Base-by-base conservation (phyloP, 2,888 invertebrate species). In the Branchipolynoe longqiensis region DNA sequence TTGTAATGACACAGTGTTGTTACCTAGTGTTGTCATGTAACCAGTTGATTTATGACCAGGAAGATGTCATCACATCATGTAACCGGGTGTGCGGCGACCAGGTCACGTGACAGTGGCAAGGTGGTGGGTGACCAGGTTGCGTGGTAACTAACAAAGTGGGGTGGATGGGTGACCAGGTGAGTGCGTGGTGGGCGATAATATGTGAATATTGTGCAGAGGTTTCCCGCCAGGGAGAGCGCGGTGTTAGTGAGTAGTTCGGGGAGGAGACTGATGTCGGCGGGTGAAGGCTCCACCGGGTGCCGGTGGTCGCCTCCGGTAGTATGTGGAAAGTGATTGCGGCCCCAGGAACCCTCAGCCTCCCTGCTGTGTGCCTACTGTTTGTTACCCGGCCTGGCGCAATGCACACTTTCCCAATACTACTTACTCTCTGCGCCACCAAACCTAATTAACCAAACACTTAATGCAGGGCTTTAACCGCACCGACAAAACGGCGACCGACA, bases 191-290 rank as follows among this genome's bases (percentile, higher is more conserved):
- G 36, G 33, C 69, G 38, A 2, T 69, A 38, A 38, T 36, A n/a
- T 64, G 69, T 69, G 69, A 33, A n/a, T n/a, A 69, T 14, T 69
- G 62, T 62, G 36, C 33, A 69, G 69, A 69, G 14, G n/a, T 18
- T 8, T 36, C 36, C 4, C 22, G 1, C 2, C 1, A 4, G 69
- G 3, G n/a, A n/a, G n/a, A n/a, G n/a, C n/a, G n/a, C n/a, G n/a
- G n/a, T n/a, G n/a, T n/a, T n/a, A n/a, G 48, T 18, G 18, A 69
- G 69, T 33, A 22, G 69, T 22, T 18, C 36, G 36, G 38, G 36
- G 36, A 33, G 69, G 36, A 69, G 18, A n/a, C 18, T 4, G 38
- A 4, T 33, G 69, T n/a, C 38, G 38, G 4, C 4, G 69, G 36
- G 36, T 69, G 38, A 38, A 69, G 22, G 38, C 36, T 33, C 69